phyloP scores from a whole-genome alignment of 2,888 invertebrate genomes.

The Acleris emargana region DNA sequence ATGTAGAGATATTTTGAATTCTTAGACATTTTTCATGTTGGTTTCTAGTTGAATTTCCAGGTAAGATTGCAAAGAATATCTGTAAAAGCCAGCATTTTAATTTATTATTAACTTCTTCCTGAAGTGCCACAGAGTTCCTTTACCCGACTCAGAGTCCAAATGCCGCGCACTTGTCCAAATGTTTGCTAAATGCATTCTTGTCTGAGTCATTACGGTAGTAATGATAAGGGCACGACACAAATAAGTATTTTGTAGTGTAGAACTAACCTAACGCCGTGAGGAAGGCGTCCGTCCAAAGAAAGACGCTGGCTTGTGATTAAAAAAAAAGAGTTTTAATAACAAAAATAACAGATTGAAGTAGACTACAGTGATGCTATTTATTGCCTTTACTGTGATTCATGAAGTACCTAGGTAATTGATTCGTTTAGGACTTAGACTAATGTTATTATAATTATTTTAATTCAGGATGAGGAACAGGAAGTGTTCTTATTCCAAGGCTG shows the following conservation, averaged over 20 bases:
- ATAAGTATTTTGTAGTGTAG: constrained; percentile 18
- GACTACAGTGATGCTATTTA: not conserved
- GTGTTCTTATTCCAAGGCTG: constrained; percentile 22
- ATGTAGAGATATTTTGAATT: no score
- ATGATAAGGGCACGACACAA: constrained; percentile 27
- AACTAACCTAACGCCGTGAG: constrained; percentile 18
- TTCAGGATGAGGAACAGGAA: constrained; percentile 33
- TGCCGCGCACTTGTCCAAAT: constrained; percentile 29
- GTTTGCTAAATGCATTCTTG: constrained; percentile 36
- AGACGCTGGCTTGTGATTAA: not conserved
- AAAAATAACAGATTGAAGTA: not conserved
- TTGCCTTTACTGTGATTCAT: no score
- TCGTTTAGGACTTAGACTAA: no score
- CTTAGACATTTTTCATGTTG: no score
- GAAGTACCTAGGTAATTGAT: no score
- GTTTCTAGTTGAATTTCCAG: no score
- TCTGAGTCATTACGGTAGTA: constrained; percentile 19
- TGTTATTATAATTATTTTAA: constrained; percentile 14
- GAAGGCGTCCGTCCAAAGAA: constrained; percentile 11
- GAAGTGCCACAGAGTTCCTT: constrained; percentile 7
- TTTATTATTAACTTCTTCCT: not conserved
- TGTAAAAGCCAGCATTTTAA: no score
- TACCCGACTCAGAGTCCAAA: constrained; percentile 16
- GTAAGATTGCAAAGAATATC: no score
- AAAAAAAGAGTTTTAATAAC: no score